These are phyloP conservation scores for Sceloporus tristichus DNA, from an alignment of 2,113 vertebrate genomes.

Conservation along the genomic window DNA sequence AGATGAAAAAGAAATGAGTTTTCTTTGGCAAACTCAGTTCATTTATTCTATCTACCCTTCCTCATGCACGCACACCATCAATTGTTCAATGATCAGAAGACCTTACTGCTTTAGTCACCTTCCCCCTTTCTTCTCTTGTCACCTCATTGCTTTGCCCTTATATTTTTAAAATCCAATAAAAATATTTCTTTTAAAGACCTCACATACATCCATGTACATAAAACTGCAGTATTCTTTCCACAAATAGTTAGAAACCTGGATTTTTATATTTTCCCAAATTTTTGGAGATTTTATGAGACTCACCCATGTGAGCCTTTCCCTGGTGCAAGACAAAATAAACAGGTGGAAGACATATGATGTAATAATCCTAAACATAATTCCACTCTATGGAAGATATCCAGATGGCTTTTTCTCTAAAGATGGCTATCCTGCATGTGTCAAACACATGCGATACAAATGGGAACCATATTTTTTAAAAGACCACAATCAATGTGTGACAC, in stretches of 20 bases:
- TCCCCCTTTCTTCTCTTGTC: too few relatives aligned
- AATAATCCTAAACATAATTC: neutral
- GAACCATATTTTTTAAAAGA: neutral
- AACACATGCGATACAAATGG: neutral
- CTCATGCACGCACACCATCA: too few relatives aligned
- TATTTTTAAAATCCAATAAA: too few relatives aligned
- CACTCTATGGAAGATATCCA: conserved; percentile 9
- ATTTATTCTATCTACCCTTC: neutral
- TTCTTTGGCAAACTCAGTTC: neutral
- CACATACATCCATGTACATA: neutral
- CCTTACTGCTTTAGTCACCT: too few relatives aligned
- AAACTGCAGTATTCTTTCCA: conserved; percentile 9
- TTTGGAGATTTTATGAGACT: conserved; percentile 40
- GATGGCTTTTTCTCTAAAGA: neutral
- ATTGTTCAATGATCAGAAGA: too few relatives aligned
- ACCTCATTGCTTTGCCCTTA: too few relatives aligned
- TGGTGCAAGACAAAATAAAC: conserved; percentile 29
- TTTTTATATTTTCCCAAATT: conserved; percentile 15
- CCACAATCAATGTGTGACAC: neutral
- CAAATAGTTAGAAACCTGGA: neutral
- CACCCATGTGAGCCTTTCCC: conserved; percentile 20
- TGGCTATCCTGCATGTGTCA: neutral
- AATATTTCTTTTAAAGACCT: too few relatives aligned
- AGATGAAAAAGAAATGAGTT: neutral
- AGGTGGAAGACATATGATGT: conserved; percentile 33